Evolutionary conservation across 2,797 vertebrate genomes (phyloP).

Genomic region (Sebastes melanostomus): DNA sequence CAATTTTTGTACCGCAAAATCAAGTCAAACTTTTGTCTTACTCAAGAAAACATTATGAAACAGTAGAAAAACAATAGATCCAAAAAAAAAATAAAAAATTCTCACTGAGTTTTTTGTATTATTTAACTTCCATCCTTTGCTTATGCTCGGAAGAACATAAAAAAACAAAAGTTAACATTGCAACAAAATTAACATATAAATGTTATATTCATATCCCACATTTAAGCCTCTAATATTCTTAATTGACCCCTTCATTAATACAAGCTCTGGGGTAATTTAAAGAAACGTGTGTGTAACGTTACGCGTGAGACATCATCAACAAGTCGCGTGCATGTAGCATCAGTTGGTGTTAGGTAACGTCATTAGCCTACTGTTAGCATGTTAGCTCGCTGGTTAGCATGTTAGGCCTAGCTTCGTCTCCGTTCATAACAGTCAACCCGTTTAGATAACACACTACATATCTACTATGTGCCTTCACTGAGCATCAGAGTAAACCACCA

Average conservation of each 20-base stretch:
- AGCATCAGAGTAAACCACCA: rapidly evolving
- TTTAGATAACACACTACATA: rapidly evolving
- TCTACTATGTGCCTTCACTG: rapidly evolving
- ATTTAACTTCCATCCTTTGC: background rate
- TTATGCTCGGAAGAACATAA: too few relatives aligned
- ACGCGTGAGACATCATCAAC: background rate
- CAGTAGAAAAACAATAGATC: background rate
- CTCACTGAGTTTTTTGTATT: too few relatives aligned
- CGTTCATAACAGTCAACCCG: background rate
- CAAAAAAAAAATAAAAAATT: too few relatives aligned
- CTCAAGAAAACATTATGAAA: background rate
- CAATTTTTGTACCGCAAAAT: background rate
- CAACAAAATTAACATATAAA: background rate
- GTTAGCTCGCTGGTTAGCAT: conserved; percentile 5
- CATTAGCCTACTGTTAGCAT: conserved; percentile 3
- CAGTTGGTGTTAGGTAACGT: background rate
- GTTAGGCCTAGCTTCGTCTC: conserved; percentile 1
- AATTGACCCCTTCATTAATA: background rate
- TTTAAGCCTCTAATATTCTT: background rate
- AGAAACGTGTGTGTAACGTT: background rate
- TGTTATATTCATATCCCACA: too few relatives aligned
- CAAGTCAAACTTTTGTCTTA: background rate
- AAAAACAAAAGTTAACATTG: background rate
- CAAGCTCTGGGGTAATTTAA: rapidly evolving
- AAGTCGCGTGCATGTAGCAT: background rate